Percentiles rank a stretch among this genome's conserved stretches.
Evolutionary conservation across 2,888 invertebrate genomes (phyloP).

Genomic region (Platycheirus rosarum): DNA sequence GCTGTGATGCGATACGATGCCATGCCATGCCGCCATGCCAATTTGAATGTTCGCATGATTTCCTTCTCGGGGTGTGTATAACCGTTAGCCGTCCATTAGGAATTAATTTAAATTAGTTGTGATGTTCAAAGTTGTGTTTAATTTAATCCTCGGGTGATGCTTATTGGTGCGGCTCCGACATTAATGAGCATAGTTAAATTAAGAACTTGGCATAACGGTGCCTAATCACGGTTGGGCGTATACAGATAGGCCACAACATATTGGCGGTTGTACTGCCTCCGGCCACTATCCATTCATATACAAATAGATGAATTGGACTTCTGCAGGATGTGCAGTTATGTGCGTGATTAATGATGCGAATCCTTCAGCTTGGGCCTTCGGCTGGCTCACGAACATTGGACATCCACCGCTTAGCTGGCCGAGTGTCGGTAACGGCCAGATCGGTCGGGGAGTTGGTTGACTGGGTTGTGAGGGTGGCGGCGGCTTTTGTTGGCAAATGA

Average conservation of each 20-base stretch:
- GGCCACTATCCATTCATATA: constrained; percentile 15
- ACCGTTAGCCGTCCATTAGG: constrained; percentile 72
- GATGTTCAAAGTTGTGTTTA: constrained; percentile 73
- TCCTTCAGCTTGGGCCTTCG: constrained; percentile 56
- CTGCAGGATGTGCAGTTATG: constrained; percentile 63
- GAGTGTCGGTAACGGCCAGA: constrained; percentile 5
- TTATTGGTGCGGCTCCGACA: constrained; percentile 64
- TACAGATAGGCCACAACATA: background rate
- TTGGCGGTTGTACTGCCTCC: constrained; percentile 37
- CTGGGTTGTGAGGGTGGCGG: background rate
- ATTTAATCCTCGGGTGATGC: constrained; percentile 66
- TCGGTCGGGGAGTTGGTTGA: constrained; percentile 10
- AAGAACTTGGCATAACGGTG: constrained; percentile 61
- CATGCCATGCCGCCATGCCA: no score
- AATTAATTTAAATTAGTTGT: constrained; percentile 74
- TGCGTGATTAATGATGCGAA: constrained; percentile 70
- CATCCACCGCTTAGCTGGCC: background rate
- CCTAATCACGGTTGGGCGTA: constrained; percentile 44
- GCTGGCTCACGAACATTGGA: background rate
- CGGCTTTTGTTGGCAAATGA: constrained; percentile 39
- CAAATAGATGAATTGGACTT: constrained; percentile 41
- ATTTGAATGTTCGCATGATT: constrained; percentile 67
- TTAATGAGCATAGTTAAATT: constrained; percentile 70
- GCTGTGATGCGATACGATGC: constrained; percentile 40
- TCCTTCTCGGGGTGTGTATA: constrained; percentile 63